Evolutionary conservation across 2,113 vertebrate species (phyloP), one percentile per base, ranked within the genome.

Genomic region (Mugil cephalus): DNA sequence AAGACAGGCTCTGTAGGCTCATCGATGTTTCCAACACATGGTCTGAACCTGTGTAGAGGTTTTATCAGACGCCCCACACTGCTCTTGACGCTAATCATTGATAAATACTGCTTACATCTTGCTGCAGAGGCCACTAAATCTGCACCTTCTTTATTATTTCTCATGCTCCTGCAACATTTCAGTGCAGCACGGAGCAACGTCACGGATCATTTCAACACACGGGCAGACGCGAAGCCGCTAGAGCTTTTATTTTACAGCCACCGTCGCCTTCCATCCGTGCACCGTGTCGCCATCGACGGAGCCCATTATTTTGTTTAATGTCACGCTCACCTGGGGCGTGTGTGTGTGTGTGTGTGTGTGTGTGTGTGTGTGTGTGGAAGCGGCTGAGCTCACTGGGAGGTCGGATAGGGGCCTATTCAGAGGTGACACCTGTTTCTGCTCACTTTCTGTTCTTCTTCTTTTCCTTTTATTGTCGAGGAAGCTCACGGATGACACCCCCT

Each of bases 341-440:
- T n/a, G n/a, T n/a, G n/a, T n/a, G n/a, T n/a, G n/a, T n/a, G n/a
- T n/a, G n/a, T n/a, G n/a, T n/a, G n/a, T n/a, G n/a, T n/a, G n/a
- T n/a, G n/a, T n/a, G n/a, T n/a, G n/a, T n/a, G n/a, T n/a, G n/a
- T n/a, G n/a, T n/a, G 70, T 4, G 60, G 56, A 6, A 51, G 65
- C 64, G 24, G 10, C 11, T 10, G 61, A 75, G 78, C 82, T 62
- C 4, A 3, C 38, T 38, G 58, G 56, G 69, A 75, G 83, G 74
- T 80, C 18, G 58, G 68, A 55, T 35, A 21, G 59, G 35, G 38
- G 50, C 48, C 68, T 43, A n/a, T 47, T 76, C 46, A 8, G 83
- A 42, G 64, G 74, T 61, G 72, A 82, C 81, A 87, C 87, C 83
- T 89, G 84, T 85, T 84, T 71, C 81, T 72, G 55, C 60, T 68